These are phyloP conservation scores for Antedon bifida DNA, from an alignment of 35 echinoderm and acorn worm genomes.

Conservation along the genomic window DNA sequence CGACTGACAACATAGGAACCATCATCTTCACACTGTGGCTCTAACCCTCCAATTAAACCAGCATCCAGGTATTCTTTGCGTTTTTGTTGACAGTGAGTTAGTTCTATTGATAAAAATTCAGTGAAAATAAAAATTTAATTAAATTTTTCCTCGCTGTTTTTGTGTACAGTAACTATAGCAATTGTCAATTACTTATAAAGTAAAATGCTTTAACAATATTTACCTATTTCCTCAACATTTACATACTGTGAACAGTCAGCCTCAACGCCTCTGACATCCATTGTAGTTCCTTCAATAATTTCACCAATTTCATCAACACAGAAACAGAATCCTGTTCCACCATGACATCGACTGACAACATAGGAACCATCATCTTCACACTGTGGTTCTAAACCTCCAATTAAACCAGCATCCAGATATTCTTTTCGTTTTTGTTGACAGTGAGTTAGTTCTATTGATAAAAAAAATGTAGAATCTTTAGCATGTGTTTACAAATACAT, in stretches of 20 bases:
- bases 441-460: not conserved
- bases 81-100: not conserved
- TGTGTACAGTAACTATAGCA: no score
- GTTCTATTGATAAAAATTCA: not conserved
- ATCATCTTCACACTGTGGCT: not conserved
- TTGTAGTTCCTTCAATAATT: constrained; percentile 39
- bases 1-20: constrained; percentile 19
- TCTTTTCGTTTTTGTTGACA: not conserved
- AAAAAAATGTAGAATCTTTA: no score
- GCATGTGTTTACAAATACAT: no score
- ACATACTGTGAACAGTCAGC: not conserved
- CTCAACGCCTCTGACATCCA: constrained; percentile 1
- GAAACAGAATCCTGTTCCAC: constrained; percentile 60
- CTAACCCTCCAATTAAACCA: constrained; percentile 1
- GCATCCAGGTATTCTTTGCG: not conserved
- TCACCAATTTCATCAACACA: constrained; percentile 50
- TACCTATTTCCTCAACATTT: no score
- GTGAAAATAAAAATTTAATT: no score
- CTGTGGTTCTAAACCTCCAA: constrained; percentile 9
- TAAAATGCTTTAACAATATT: no score
- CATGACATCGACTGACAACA: constrained; percentile 36
- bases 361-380: constrained; percentile 12
- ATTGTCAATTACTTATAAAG: no score
- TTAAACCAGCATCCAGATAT: not conserved
- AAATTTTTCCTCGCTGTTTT: no score